phyloP scores from a whole-genome alignment of 2,113 vertebrate genomes.

The Peromyscus leucopus region DNA sequence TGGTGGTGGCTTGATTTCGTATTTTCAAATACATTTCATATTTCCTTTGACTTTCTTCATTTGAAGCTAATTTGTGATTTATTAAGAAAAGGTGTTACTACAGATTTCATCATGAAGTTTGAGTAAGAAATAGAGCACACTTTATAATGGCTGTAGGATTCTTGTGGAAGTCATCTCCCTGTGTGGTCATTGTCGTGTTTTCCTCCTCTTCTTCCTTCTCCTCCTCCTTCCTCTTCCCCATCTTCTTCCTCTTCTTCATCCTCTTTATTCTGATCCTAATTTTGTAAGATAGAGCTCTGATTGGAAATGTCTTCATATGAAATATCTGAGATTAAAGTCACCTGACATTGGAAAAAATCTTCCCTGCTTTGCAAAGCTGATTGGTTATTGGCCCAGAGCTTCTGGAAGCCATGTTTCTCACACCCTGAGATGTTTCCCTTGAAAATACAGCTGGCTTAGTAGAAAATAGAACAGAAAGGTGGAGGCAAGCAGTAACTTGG shows the following conservation, averaged over 20 bases:
- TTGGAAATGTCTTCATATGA: background rate
- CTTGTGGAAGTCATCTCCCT: background rate
- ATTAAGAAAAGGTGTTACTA: background rate
- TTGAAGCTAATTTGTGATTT: background rate
- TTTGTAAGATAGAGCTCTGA: background rate
- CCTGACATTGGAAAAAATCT: background rate
- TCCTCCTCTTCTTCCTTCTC: background rate
- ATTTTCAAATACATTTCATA: background rate
- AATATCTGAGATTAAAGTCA: background rate
- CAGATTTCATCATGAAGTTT: background rate
- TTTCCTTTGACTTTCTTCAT: background rate
- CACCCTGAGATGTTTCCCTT: background rate
- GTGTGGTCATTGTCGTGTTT: too few species aligned
- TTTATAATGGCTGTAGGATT: background rate
- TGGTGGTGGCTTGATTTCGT: background rate
- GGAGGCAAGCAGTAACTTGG: background rate
- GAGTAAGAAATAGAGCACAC: background rate
- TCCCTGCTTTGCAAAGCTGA: background rate
- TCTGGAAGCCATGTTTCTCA: background rate
- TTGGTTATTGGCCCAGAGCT: background rate
- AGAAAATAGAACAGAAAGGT: background rate
- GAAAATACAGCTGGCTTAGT: background rate
- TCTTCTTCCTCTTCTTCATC: background rate
- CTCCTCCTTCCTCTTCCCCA: rapidly evolving
- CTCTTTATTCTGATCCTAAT: background rate